Evolutionary conservation across 2,113 vertebrate species (phyloP).

Genomic region (Larimichthys crocea): DNA sequence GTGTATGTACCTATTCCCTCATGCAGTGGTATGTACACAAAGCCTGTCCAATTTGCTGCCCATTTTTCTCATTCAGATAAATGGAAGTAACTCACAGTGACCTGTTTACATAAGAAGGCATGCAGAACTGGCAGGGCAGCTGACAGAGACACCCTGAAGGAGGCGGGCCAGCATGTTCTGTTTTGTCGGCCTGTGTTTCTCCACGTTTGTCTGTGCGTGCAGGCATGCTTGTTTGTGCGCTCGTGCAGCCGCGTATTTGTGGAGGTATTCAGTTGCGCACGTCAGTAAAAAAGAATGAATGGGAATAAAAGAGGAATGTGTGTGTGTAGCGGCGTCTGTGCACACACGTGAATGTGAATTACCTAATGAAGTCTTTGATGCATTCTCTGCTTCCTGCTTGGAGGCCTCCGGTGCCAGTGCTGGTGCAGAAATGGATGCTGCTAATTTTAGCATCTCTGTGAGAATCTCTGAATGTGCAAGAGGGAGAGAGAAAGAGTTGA

Average conservation of each 20-base stretch:
- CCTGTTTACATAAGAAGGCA: constrained; percentile 69
- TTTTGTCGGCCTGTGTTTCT: constrained; percentile 40
- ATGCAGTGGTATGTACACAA: not conserved
- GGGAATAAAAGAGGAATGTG: constrained; percentile 35
- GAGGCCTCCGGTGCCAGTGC: constrained; percentile 63
- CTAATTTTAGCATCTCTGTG: constrained; percentile 78
- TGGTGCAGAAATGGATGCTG: constrained; percentile 69
- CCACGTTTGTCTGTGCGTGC: constrained; percentile 13
- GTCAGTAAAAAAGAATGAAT: constrained; percentile 46
- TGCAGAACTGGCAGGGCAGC: constrained; percentile 28
- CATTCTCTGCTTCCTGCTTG: constrained; percentile 70
- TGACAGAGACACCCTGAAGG: constrained; percentile 66
- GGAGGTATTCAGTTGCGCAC: constrained; percentile 16
- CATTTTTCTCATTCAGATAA: constrained; percentile 46
- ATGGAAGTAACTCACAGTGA: constrained; percentile 62
- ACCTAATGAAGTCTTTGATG: constrained; percentile 80
- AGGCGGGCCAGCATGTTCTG: constrained; percentile 49
- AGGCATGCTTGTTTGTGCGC: constrained; percentile 24
- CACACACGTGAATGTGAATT: constrained; percentile 40
- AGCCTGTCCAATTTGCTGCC: constrained; percentile 17
- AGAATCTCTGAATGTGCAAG: constrained; percentile 65
- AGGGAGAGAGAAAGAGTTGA: not conserved
- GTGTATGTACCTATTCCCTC: not conserved
- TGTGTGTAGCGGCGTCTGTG: not conserved
- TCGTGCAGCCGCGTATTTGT: not conserved